These are phyloP conservation scores for Elachura formosa DNA, from an alignment of 2,113 vertebrate species.

Conservation along the genomic window DNA sequence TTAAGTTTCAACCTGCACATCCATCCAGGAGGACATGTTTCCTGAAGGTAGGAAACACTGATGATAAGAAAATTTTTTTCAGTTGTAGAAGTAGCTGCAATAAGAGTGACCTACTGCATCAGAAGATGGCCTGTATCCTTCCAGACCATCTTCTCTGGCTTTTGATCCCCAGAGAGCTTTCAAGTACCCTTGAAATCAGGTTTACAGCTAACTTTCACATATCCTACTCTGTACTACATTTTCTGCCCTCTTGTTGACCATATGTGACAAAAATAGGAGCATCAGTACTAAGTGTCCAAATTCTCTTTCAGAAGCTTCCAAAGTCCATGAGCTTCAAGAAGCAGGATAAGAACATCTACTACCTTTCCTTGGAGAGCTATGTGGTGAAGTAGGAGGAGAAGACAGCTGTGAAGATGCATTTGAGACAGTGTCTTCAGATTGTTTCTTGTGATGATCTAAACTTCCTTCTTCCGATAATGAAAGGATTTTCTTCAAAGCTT, in stretches of 20 bases:
- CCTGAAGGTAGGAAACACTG: neutral
- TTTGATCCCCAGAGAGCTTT: neutral
- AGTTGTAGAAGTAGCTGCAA: neutral
- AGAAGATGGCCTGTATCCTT: neutral
- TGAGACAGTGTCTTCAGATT: slow-evolving; percentile 85
- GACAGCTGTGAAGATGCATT: slow-evolving; percentile 88
- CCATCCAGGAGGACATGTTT: too few relatives aligned
- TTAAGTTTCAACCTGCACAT: neutral
- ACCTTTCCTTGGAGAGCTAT: slow-evolving; percentile 97
- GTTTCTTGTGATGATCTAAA: slow-evolving; percentile 85
- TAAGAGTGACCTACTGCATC: neutral
- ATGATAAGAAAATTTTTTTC: neutral
- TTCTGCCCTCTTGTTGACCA: neutral
- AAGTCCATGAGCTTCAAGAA: neutral
- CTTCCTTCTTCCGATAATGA: slow-evolving; percentile 92
- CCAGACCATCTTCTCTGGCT: neutral
- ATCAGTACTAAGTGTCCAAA: neutral
- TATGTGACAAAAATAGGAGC: neutral
- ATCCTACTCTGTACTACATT: neutral
- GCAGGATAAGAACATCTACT: neutral
- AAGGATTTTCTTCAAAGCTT: slow-evolving; percentile 98
- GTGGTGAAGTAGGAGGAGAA: slow-evolving; percentile 93
- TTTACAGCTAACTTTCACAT: neutral
- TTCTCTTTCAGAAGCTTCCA: neutral
- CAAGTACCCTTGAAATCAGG: neutral